Percentiles rank a stretch among this genome's conserved stretches.
phyloP scores from a whole-genome alignment of 2,113 vertebrate species.

The Cyprinus carpio region DNA sequence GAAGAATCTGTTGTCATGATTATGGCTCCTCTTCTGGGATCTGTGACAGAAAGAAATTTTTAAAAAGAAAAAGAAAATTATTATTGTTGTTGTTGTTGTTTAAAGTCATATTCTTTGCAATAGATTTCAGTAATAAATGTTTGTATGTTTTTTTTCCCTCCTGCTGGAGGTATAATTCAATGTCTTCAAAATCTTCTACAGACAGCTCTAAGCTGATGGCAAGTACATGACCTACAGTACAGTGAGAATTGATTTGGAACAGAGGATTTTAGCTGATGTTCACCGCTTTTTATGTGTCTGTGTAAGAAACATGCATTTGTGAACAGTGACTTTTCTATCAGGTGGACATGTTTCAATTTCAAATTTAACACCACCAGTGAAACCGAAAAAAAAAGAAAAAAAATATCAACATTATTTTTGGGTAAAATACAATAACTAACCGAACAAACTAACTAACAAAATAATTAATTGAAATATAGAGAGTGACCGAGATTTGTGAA shows the following conservation, averaged over 20 bases:
- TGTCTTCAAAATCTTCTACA: too few relatives aligned
- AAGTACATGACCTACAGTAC: too few relatives aligned
- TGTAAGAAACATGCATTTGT: background rate
- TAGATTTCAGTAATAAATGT: background rate
- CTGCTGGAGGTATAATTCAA: too few relatives aligned
- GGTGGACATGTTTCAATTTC: background rate
- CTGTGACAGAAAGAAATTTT: constrained; percentile 33
- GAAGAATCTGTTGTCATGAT: constrained; percentile 57
- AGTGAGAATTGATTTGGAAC: too few relatives aligned
- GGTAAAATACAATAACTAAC: too few relatives aligned
- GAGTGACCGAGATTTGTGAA: too few relatives aligned
- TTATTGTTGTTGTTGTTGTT: background rate
- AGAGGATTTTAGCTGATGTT: too few relatives aligned
- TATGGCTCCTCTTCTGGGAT: constrained; percentile 52
- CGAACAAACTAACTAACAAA: too few relatives aligned
- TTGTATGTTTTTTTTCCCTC: too few relatives aligned
- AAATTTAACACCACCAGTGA: background rate
- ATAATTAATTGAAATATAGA: too few relatives aligned
- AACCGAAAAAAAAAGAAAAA: background rate
- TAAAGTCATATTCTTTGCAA: background rate
- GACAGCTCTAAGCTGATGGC: too few relatives aligned
- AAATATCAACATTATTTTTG: too few relatives aligned
- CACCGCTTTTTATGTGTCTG: background rate
- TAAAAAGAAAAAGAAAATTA: background rate
- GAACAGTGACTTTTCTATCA: background rate